phyloP scores from a whole-genome alignment of 2,888 invertebrate species.

The Reticulitermes lucifugus region DNA sequence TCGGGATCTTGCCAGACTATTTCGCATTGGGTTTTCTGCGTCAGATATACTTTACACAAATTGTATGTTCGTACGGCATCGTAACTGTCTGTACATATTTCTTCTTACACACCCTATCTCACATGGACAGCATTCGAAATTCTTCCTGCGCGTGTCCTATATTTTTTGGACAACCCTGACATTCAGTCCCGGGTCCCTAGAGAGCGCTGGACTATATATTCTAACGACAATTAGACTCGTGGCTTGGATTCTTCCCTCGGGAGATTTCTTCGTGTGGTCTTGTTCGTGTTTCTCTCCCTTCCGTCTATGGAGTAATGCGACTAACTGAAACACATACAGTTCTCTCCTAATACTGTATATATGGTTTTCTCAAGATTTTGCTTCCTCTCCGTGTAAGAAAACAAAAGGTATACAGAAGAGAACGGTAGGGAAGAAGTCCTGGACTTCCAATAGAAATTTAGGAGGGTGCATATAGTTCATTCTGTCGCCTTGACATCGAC shows the following conservation, averaged over 20 bases:
- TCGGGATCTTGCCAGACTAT: no score
- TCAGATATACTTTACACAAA: no score
- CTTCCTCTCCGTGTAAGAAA: background rate
- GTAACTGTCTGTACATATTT: no score
- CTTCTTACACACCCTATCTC: no score
- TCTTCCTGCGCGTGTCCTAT: background rate
- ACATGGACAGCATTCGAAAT: no score
- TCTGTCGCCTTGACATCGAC: slow-evolving; percentile 1
- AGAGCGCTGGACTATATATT: slow-evolving; percentile 36
- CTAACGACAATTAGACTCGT: slow-evolving; percentile 39
- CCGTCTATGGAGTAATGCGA: background rate
- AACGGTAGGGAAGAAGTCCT: background rate
- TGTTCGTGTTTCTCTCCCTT: background rate
- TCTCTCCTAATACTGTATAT: slow-evolving; percentile 22
- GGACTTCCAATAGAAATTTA: slow-evolving; percentile 14
- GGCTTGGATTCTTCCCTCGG: slow-evolving; percentile 38
- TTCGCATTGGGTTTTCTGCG: no score
- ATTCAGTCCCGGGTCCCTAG: slow-evolving; percentile 11
- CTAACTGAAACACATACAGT: slow-evolving; percentile 26
- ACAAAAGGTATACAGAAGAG: background rate
- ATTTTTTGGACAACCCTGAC: slow-evolving; percentile 5
- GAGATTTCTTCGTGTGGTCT: slow-evolving; percentile 28
- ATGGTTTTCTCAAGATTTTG: slow-evolving; percentile 19
- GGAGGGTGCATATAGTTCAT: slow-evolving; percentile 9
- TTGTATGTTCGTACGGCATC: no score